Evolutionary conservation across 2,888 invertebrate genomes (phyloP).

Genomic region (Limnephilus auricula): DNA sequence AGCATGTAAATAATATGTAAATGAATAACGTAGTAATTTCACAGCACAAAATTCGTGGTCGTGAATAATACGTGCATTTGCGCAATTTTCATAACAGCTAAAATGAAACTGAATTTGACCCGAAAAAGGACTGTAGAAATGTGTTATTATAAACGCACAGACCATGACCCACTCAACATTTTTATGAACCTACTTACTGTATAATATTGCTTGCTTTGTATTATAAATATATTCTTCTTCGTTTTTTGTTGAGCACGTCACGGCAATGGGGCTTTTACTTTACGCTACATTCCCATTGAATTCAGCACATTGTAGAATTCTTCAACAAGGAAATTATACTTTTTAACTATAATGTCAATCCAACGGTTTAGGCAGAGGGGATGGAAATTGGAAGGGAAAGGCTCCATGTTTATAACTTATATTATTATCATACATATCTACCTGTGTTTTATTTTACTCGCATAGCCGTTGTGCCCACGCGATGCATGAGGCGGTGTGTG

Average conservation of each 20-base stretch:
- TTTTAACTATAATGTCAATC: no score
- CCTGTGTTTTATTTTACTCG: no score
- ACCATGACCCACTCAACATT: background rate
- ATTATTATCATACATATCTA: no score
- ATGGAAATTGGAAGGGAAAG: no score
- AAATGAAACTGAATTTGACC: background rate
- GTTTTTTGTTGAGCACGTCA: background rate
- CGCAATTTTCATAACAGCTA: background rate
- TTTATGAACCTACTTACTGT: background rate
- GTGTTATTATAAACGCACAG: background rate
- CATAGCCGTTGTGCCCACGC: no score
- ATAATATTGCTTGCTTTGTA: background rate
- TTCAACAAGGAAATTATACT: no score
- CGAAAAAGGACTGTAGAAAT: background rate
- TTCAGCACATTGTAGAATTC: no score
- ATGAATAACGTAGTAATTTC: background rate
- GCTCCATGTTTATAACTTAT: no score
- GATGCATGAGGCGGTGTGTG: no score
- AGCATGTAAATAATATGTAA: background rate
- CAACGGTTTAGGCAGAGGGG: no score
- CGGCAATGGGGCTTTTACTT: no score
- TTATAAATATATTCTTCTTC: background rate
- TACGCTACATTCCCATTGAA: no score
- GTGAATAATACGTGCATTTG: background rate
- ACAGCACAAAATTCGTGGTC: background rate